Evolutionary conservation across 1,140 invertebrate species (phyloP).

Genomic region (Penaeus chinensis): DNA sequence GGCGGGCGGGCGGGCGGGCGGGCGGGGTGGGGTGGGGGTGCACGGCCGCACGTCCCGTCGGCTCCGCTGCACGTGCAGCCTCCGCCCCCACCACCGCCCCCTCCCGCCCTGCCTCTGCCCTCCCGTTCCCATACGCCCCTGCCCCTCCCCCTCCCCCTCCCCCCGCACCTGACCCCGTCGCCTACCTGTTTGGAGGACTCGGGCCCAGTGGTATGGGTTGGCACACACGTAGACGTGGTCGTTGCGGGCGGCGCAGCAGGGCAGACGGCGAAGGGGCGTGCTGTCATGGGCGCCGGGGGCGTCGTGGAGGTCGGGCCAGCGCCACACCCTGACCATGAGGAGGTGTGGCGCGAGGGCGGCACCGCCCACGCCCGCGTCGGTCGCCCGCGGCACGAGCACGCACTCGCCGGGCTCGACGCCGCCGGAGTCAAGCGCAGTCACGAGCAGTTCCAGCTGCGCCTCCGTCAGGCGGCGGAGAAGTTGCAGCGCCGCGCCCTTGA

Average conservation of each 20-base stretch:
- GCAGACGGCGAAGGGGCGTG: conserved; percentile 43
- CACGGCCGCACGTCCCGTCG: not conserved
- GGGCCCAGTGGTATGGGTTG: conserved; percentile 58
- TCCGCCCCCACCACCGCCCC: conserved; percentile 2
- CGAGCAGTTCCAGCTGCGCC: conserved; percentile 48
- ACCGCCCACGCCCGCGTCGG: conserved; percentile 5
- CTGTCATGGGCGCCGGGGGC: conserved; percentile 17
- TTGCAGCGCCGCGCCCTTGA: conserved; percentile 42
- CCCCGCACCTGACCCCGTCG: not conserved
- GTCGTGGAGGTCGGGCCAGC: not conserved
- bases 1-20: not conserved
- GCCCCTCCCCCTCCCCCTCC: not conserved
- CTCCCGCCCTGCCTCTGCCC: not conserved
- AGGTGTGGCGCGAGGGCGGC: not conserved
- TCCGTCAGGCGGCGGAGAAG: conserved; percentile 47
- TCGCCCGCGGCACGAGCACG: conserved; percentile 36
- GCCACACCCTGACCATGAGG: not conserved
- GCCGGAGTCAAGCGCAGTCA: conserved; percentile 38
- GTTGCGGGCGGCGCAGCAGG: conserved; percentile 47
- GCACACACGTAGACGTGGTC: conserved; percentile 57
- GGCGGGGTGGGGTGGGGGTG: not conserved
- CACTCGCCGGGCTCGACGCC: conserved; percentile 54
- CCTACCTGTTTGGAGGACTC: conserved; percentile 50
- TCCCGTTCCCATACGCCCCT: not conserved
- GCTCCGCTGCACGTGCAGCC: no score